Conservation (phyloP, 2,888 invertebrate species). For the Phaedon cochleariae region DNA sequence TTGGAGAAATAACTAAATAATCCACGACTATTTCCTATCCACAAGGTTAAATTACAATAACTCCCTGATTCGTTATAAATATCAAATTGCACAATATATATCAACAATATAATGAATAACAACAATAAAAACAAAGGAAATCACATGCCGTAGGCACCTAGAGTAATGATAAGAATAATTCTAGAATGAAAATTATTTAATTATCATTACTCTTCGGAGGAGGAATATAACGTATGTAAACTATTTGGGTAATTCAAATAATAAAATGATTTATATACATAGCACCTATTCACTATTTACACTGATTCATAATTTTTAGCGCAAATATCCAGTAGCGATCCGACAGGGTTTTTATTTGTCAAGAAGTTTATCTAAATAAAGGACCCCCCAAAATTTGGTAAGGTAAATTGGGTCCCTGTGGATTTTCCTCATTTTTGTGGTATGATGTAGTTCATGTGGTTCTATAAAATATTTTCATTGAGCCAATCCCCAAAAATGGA, state of each 20-base stretch:
- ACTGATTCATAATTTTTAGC: constrained; percentile 32
- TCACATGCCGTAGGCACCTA: constrained; percentile 18
- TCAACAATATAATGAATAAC: constrained; percentile 42
- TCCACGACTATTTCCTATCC: constrained; percentile 18
- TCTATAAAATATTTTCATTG: too few relatives aligned
- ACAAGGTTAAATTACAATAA: constrained; percentile 39
- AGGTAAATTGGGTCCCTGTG: too few relatives aligned
- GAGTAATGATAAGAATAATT: constrained; percentile 26
- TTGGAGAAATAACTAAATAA: constrained; percentile 4
- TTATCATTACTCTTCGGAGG: background rate
- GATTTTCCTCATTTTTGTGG: too few relatives aligned
- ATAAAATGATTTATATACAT: constrained; percentile 29
- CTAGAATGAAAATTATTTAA: background rate
- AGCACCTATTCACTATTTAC: constrained; percentile 52
- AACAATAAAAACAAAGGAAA: constrained; percentile 33
- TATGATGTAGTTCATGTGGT: too few relatives aligned
- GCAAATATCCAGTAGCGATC: constrained; percentile 20
- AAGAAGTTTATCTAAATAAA: too few relatives aligned
- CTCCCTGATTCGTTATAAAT: constrained; percentile 47
- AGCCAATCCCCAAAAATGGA: too few relatives aligned
- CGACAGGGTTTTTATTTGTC: too few relatives aligned
- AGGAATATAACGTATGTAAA: background rate
- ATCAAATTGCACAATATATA: constrained; percentile 42
- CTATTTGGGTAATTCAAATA: background rate
- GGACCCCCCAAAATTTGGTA: too few relatives aligned